Conservation (phyloP, 2,113 vertebrate genomes). For the Hippocampus zosterae region DNA sequence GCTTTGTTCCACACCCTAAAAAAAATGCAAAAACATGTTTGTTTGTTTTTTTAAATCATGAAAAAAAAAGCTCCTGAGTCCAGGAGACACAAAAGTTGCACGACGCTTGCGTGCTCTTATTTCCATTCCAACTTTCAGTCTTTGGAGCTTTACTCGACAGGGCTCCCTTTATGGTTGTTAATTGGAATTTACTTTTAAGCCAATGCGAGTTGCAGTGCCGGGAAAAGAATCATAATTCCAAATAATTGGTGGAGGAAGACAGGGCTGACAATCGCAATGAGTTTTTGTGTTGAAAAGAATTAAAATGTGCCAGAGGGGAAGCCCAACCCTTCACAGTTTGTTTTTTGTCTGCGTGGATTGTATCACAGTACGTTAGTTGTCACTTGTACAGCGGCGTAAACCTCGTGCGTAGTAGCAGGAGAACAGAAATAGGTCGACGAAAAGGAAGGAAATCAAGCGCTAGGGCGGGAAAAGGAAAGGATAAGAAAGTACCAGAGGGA, state of each 20-base stretch:
- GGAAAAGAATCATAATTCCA: background rate
- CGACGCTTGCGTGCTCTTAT: background rate
- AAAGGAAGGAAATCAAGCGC: background rate
- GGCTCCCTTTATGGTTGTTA: background rate
- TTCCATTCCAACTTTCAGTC: background rate
- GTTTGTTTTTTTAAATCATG: too few species aligned
- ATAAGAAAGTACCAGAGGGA: slow-evolving; percentile 55
- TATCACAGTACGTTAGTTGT: background rate
- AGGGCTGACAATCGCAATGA: background rate
- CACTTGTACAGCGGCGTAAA: background rate
- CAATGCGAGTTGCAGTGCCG: background rate
- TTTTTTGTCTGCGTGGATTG: background rate
- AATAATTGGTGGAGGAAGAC: background rate
- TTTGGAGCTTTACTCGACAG: background rate
- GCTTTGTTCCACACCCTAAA: too few species aligned
- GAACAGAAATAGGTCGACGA: background rate
- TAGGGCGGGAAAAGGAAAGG: slow-evolving; percentile 24
- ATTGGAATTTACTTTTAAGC: background rate
- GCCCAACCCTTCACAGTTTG: background rate
- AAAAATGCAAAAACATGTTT: too few species aligned
- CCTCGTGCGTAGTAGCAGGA: too few species aligned
- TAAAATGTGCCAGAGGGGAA: background rate
- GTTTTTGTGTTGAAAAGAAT: background rate
- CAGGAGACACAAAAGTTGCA: slow-evolving; percentile 32
- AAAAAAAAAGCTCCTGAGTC: too few species aligned